Evolutionary conservation across 2,888 invertebrate genomes (phyloP).

Genomic region (Cistogaster globosa): DNA sequence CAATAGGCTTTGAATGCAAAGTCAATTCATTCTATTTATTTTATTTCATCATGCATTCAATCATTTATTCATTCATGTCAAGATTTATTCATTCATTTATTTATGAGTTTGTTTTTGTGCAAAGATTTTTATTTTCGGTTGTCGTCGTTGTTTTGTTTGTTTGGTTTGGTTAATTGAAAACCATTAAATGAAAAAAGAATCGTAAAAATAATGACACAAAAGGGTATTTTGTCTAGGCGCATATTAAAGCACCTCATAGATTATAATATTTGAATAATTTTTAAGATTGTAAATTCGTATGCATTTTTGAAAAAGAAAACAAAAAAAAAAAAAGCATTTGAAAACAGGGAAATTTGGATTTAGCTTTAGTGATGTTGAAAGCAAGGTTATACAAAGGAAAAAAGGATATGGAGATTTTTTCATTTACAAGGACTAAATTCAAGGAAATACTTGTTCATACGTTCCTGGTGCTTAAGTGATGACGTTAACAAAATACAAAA

Average conservation of each 20-base stretch:
- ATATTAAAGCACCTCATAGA: conserved; percentile 25
- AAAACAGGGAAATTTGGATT: neutral
- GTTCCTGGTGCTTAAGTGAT: too few species aligned
- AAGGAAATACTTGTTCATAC: too few species aligned
- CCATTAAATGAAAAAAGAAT: conserved; percentile 67
- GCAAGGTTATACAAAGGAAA: neutral
- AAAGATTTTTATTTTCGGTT: neutral
- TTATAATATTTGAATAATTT: neutral
- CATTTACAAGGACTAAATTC: neutral
- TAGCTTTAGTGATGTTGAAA: conserved; percentile 5
- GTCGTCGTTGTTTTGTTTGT: conserved; percentile 17
- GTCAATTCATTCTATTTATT: conserved; percentile 51
- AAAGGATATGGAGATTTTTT: neutral
- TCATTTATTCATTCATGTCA: conserved; percentile 7
- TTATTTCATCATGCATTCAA: conserved; percentile 14
- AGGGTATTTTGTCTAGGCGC: neutral
- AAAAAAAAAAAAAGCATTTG: neutral
- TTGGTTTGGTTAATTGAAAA: conserved; percentile 61
- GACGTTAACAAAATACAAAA: too few species aligned
- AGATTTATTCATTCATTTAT: conserved; percentile 39
- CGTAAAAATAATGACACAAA: conserved; percentile 56
- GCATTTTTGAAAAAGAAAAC: neutral
- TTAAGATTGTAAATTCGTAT: neutral
- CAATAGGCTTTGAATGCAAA: conserved; percentile 28
- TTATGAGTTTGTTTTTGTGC: neutral